Base-by-base conservation (phyloP, 2,888 invertebrate species). In the Pristionchus japonicus region DNA sequence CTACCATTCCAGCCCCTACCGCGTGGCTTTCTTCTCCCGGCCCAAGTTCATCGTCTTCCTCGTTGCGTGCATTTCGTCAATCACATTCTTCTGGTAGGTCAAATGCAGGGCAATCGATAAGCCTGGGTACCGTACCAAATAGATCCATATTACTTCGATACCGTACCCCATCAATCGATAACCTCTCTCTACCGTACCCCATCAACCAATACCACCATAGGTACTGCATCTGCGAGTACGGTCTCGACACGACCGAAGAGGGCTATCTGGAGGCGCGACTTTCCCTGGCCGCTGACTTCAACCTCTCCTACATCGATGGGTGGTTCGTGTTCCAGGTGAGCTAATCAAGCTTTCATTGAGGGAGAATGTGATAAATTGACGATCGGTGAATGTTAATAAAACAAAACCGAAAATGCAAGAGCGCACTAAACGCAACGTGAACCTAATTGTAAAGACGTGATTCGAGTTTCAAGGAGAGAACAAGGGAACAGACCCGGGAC, bases 1-100 rank as follows among this genome's bases (percentile, higher is more conserved):
- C n/a, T n/a, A n/a, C n/a, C n/a, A n/a, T 37, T 74, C 15, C 74
- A 74, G 74, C 23, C 74, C 74, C 74, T 74, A 74, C 40, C 74
- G 40, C 31, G 67, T 67, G 7, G 61, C 61, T 7, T 34, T 31
- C 67, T 67, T 67, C 67, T 6, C 31, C 34, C 67, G 34, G 70
- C 70, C 70, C 17, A 23, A 17, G 3, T 74, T 74, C 40, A 40
- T 74, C 23, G 3, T 74, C 1, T 37, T 74, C 13, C 37, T 74
- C 1, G 2, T 74, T 40, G 17, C 40, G 4, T 74, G 70, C 9
- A 23, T 74, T n/a, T 17, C 31, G 3, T 15, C 4, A 13, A 17
- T 70, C 70, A 67, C 67, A 31, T 67, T 27, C 15, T 67, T 67
- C 67, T 67, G 67, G 67, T 67, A 34, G 1, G 67, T 1, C 11